These are phyloP conservation scores for Mustela nigripes DNA, from an alignment of 2,113 vertebrate species.

Conservation along the genomic window DNA sequence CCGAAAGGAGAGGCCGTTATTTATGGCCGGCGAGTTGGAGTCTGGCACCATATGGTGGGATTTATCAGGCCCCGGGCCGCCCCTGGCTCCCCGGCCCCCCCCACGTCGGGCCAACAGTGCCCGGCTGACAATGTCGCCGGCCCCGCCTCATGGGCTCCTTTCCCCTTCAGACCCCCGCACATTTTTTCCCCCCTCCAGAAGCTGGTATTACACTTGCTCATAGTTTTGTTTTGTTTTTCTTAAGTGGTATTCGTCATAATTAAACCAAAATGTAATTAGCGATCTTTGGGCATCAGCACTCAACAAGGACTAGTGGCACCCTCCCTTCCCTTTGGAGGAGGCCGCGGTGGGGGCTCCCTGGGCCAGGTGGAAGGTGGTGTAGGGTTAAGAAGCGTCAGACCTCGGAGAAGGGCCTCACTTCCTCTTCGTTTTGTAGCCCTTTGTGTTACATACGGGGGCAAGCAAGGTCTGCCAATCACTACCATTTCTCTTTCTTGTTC, in stretches of 20 bases:
- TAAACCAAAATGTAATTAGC: slow-evolving; percentile 55
- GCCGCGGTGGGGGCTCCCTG: slow-evolving; percentile 78
- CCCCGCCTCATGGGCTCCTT: neutral
- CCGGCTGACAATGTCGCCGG: slow-evolving; percentile 51
- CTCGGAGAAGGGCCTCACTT: slow-evolving; percentile 92
- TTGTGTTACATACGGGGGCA: slow-evolving; percentile 93
- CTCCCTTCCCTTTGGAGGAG: slow-evolving; percentile 55
- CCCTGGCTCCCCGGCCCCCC: neutral
- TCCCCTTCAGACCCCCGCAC: neutral
- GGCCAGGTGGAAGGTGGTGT: slow-evolving; percentile 91
- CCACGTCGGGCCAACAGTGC: slow-evolving; percentile 64
- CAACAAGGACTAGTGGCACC: slow-evolving; percentile 27
- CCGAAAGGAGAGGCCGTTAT: slow-evolving; percentile 84
- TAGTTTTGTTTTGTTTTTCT: slow-evolving; percentile 41
- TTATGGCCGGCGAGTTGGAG: slow-evolving; percentile 83
- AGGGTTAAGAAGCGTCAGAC: slow-evolving; percentile 94
- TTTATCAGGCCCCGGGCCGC: slow-evolving; percentile 82
- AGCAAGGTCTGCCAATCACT: slow-evolving; percentile 95
- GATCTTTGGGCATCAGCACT: slow-evolving; percentile 9
- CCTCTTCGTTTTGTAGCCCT: slow-evolving; percentile 94
- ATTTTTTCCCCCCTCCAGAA: slow-evolving; percentile 11
- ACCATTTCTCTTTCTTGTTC: slow-evolving; percentile 90
- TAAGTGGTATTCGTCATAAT: slow-evolving; percentile 28
- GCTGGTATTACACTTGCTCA: slow-evolving; percentile 45
- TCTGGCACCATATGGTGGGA: slow-evolving; percentile 87